phyloP scores from a whole-genome alignment of 2,888 invertebrate species.

The Bellardia bayeri region DNA sequence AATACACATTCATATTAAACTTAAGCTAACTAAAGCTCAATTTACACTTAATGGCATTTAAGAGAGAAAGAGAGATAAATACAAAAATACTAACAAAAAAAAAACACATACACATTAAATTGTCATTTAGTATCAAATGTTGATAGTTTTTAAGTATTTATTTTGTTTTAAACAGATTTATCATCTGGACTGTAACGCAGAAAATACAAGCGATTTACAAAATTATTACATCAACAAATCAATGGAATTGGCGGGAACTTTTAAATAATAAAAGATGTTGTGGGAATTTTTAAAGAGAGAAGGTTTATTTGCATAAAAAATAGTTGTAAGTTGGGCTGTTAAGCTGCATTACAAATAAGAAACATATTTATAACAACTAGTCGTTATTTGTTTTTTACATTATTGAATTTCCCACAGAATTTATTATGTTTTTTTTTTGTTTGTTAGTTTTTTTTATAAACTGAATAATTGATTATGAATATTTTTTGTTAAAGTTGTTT shows the following conservation, averaged over 20 bases:
- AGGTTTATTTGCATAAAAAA: not conserved
- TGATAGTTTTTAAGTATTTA: slow-evolving; percentile 26
- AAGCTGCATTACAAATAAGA: no score
- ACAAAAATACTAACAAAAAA: not conserved
- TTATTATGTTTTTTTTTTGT: not conserved
- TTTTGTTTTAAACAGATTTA: slow-evolving; percentile 26
- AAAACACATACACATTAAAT: slow-evolving; percentile 27
- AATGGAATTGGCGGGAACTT: not conserved
- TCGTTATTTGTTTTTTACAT: slow-evolving; percentile 10
- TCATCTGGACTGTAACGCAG: not conserved
- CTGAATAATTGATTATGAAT: slow-evolving; percentile 50
- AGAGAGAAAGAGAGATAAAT: not conserved
- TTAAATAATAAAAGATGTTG: not conserved
- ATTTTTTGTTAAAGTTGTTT: not conserved
- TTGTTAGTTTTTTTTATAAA: not conserved
- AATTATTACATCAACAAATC: not conserved
- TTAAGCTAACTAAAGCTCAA: not conserved
- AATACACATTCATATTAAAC: not conserved
- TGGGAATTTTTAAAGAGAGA: not conserved
- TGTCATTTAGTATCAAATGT: slow-evolving; percentile 55
- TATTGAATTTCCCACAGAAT: slow-evolving; percentile 50
- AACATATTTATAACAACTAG: not conserved
- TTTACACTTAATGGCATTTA: not conserved
- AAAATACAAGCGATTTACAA: not conserved
- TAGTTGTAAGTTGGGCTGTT: no score